Percentiles rank a stretch among this genome's conserved stretches.
Conservation (phyloP, 2,797 vertebrate species). For the Australoheros facetus region DNA sequence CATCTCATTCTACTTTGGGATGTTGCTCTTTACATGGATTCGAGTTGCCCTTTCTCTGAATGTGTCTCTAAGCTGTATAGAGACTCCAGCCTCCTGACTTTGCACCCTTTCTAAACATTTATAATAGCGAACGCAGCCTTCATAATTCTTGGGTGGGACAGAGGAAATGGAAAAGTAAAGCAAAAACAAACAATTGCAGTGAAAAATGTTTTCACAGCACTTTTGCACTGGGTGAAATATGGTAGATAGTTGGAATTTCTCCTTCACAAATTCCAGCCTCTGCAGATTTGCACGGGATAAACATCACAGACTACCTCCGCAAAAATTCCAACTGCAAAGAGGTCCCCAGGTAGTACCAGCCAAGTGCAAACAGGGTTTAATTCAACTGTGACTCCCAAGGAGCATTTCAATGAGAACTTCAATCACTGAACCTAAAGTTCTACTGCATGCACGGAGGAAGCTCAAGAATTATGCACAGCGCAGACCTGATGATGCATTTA, state of each 20-base stretch:
- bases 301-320: neutral
- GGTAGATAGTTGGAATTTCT: neutral
- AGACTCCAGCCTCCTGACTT: neutral
- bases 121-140: too few relatives aligned
- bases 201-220: neutral
- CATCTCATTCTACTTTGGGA: neutral
- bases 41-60: neutral
- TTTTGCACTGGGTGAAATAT: neutral
- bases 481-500: constrained; percentile 7
- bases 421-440: neutral
- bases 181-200: neutral
- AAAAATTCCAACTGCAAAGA: neutral
- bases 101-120: too few relatives aligned
- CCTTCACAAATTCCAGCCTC: neutral
- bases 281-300: neutral
- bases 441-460: neutral
- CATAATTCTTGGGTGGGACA: neutral
- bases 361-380: neutral
- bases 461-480: neutral
- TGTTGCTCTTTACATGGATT: neutral
- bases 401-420: constrained; percentile 1
- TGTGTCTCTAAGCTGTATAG: neutral
- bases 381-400: neutral
- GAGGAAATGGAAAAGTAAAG: neutral
- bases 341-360: neutral